Percentiles rank a stretch among this genome's conserved stretches.
phyloP scores from a whole-genome alignment of 1,140 invertebrate species.

The Lepidostoma basale region DNA sequence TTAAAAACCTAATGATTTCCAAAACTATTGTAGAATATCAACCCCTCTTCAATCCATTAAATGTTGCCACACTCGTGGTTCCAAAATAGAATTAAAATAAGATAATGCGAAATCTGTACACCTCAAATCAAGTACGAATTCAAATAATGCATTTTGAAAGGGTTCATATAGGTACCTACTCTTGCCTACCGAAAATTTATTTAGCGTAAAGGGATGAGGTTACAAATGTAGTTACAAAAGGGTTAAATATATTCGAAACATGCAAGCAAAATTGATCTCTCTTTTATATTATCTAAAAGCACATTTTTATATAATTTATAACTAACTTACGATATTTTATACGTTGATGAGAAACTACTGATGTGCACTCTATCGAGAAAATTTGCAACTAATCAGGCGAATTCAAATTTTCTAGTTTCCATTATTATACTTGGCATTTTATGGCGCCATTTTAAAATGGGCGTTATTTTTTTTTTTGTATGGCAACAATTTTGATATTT shows the following conservation, averaged over 20 bases:
- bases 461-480: constrained; percentile 8
- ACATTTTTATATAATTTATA: no score
- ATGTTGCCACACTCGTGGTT: constrained; percentile 27
- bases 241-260: constrained; percentile 11
- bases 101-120: constrained; percentile 8
- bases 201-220: constrained; percentile 46
- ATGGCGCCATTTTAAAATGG: constrained; percentile 25
- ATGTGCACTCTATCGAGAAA: constrained; percentile 25
- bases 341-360: constrained; percentile 9
- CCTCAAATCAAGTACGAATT: constrained; percentile 41
- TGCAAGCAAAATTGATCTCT: neutral
- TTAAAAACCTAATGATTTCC: no score
- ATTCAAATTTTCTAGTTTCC: constrained; percentile 25
- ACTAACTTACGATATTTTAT: no score
- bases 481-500: constrained; percentile 15
- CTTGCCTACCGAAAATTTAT: constrained; percentile 43
- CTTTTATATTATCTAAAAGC: neutral
- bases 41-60: constrained; percentile 25
- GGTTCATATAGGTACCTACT: constrained; percentile 29
- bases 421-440: constrained; percentile 5
- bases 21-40: neutral
- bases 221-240: constrained; percentile 35
- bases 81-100: constrained; percentile 33
- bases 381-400: constrained; percentile 37
- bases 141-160: constrained; percentile 41